Percentiles rank a stretch among this genome's conserved stretches.
Conservation (phyloP, 1,140 invertebrate species). For the Drosophila lowei region DNA sequence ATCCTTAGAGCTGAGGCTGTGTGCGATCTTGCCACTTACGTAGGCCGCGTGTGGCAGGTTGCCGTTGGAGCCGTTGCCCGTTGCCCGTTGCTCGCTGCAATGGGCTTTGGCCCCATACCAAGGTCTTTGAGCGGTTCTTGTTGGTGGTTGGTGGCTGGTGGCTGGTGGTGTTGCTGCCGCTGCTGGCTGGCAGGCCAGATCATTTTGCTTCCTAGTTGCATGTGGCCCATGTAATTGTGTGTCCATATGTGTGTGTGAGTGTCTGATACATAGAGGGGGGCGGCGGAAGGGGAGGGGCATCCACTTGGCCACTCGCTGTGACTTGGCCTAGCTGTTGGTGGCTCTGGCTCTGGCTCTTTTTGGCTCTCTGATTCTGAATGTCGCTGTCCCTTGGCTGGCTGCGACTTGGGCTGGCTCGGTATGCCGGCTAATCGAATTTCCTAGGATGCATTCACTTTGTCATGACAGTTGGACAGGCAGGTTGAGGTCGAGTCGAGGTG, state of each 20-base stretch:
- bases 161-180: slow-evolving; percentile 56
- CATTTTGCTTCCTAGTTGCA: slow-evolving; percentile 80
- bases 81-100: slow-evolving; percentile 42
- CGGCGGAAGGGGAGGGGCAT: slow-evolving; percentile 7
- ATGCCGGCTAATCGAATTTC: slow-evolving; percentile 54
- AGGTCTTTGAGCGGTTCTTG: slow-evolving; percentile 59
- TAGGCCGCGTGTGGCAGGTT: slow-evolving; percentile 82
- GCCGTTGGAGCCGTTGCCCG: slow-evolving; percentile 52
- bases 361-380: slow-evolving; percentile 48
- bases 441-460: slow-evolving; percentile 56
- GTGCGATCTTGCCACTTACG: slow-evolving; percentile 82
- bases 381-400: slow-evolving; percentile 67
- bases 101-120: slow-evolving; percentile 69
- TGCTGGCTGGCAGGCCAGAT: slow-evolving; percentile 68
- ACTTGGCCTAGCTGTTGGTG: slow-evolving; percentile 53
- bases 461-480: slow-evolving; percentile 48
- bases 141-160: slow-evolving; percentile 37
- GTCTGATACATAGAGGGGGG: slow-evolving; percentile 37
- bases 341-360: slow-evolving; percentile 10
- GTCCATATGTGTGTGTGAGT: slow-evolving; percentile 42
- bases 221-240: slow-evolving; percentile 62
- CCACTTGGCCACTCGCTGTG: slow-evolving; percentile 46
- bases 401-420: slow-evolving; percentile 30
- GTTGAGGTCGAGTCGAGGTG: slow-evolving; percentile 37
- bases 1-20: slow-evolving; percentile 56